Base-by-base conservation (phyloP, 2,888 invertebrate species). In the Platerodrilus igneus region DNA sequence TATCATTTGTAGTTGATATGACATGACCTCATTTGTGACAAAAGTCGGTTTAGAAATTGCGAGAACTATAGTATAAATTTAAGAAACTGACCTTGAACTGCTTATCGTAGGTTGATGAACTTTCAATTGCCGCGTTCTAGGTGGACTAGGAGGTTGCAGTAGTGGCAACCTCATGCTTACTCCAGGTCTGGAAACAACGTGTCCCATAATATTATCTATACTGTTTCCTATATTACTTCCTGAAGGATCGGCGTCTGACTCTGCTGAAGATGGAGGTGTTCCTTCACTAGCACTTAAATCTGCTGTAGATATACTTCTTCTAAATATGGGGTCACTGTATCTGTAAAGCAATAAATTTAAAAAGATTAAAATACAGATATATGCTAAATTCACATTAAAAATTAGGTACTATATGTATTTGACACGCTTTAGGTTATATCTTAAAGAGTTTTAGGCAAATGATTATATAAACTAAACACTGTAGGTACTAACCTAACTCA, bases 191-290 rank as follows among this genome's bases (percentile, higher is more conserved):
- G 60, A 50, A 6, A 69, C 65, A 4, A 59, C 55, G 5, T 67
- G 67, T 1, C 69, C 69, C 67, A 69, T 65, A 2, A 68, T 54
- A 14, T 67, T 52, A 45, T 69, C 69, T 1, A 68, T 53, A 40
- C 59, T 64, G 10, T 59, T 52, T 21, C 63, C 63, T n/a, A n/a
- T n/a, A n/a, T n/a, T n/a, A n/a, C 40, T 37, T 15, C 47, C 46
- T 26, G 62, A 39, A 0, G 55, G 55, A 22, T 59, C 62, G n/a
- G 53, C 54, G 4, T 60, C 64, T 4, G 66, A 66, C 32, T 66
- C 67, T 1, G 66, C 65, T 0, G 64, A 65, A 7, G 67, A 67
- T 3, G 67, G 67, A 1, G 67, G 66, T 2, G 67, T 64, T 2
- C 47, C 50, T 30, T 59, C 58, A 19, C 62, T 61, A 5, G 57